phyloP scores from a whole-genome alignment of 1,140 invertebrate genomes.

The Camponotus floridanus region DNA sequence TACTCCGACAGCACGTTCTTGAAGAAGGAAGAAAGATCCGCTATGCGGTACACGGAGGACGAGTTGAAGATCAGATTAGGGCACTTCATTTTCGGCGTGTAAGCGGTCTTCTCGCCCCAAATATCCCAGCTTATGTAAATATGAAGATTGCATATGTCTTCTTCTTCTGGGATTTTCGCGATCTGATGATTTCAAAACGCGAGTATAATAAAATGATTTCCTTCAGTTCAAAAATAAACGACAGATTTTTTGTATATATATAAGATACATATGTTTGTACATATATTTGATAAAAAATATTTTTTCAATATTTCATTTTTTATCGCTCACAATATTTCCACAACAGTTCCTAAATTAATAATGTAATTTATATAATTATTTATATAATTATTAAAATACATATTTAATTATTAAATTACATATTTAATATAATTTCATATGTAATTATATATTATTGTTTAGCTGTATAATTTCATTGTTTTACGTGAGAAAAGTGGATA shows the following conservation, averaged over 20 bases:
- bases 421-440: too few species aligned
- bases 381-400: too few species aligned
- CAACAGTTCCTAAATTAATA: constrained; percentile 26
- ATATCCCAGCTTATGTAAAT: constrained; percentile 79
- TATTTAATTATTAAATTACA: too few species aligned
- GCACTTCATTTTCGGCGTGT: constrained; percentile 72
- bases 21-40: constrained; percentile 76
- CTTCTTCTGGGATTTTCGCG: constrained; percentile 70
- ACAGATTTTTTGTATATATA: neutral
- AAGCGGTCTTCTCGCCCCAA: constrained; percentile 74
- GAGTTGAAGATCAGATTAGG: constrained; percentile 79
- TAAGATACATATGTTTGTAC: neutral
- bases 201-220: neutral
- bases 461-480: neutral
- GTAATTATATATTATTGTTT: too few species aligned
- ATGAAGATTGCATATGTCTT: constrained; percentile 63
- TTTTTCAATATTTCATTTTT: neutral
- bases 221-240: neutral
- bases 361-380: neutral
- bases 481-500: neutral
- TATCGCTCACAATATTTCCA: neutral
- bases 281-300: neutral
- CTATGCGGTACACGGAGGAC: constrained; percentile 77
- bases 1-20: constrained; percentile 70
- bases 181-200: constrained; percentile 65